Base-by-base conservation (phyloP, 2,888 invertebrate genomes). In the Pandemis cinnamomeana region DNA sequence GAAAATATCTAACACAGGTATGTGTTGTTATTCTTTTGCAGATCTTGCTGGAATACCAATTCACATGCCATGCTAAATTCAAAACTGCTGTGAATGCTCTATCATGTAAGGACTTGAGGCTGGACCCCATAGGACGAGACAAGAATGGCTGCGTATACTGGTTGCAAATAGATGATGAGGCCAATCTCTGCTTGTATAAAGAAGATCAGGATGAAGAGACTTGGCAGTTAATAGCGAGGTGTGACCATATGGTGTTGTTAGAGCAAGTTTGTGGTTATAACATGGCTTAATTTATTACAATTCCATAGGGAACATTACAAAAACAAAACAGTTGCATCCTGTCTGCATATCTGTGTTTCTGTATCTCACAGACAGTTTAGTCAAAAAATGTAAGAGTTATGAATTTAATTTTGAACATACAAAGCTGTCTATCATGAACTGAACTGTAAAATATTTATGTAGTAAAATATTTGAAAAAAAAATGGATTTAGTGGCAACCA, bases 201-300 rank as follows among this genome's bases (percentile, higher is more conserved):
- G 99, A 99, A 91, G 99, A 99, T 86, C 96, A 97, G 79, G 99
- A 99, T 90, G 99, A 99, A 87, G 98, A 99, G 88, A 97, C 97
- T 13, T 99, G 99, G 99, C 96, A 97, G 86, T 95, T 99, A 63
- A 97, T 99, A 77, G 99, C 98, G 77, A 97, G 96, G 97, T 98
- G 91, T 89, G 91, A 8, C 41, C 13, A 42, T 15, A 10, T 5
- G 3, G 0, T 8, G 7, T 58, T 27, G 11, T 58, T 27, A 27
- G 20, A 8, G 20, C 10, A 20, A 8, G 20, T 20, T 15, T 0
- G 7, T 20, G 7, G 7, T 20, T 15, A 15, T 53, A n/a, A n/a
- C n/a, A 51, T 51, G 1, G 51, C 51, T 44, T 8, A 20, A 20
- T 7, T 44, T 44, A 4, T 36, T 36, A 36, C 4, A 36, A 36